phyloP scores from a whole-genome alignment of 2,888 invertebrate species.

The Drosophila multiciliata region DNA sequence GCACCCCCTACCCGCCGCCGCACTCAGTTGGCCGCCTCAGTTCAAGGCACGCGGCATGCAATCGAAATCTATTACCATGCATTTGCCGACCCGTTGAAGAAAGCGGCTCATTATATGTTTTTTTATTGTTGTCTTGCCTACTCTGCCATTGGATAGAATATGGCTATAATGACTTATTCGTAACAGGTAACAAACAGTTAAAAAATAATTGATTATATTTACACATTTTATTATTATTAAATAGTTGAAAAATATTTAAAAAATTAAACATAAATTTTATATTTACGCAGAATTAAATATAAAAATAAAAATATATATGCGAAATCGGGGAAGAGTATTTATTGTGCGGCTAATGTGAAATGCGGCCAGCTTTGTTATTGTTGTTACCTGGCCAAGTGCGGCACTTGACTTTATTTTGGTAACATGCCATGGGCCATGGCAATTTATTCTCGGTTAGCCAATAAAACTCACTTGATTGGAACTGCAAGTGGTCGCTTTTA shows the following conservation, averaged over 20 bases:
- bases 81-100: slow-evolving; percentile 69
- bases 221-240: too few species aligned
- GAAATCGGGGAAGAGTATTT: slow-evolving; percentile 9
- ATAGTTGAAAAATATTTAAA: too few species aligned
- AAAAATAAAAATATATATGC: too few species aligned
- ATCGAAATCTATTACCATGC: slow-evolving; percentile 78
- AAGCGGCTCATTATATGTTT: slow-evolving; percentile 79
- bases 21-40: slow-evolving; percentile 9
- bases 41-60: slow-evolving; percentile 69
- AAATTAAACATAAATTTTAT: too few species aligned
- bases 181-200: background rate
- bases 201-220: background rate
- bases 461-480: slow-evolving; percentile 78
- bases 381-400: slow-evolving; percentile 62
- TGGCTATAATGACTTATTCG: background rate
- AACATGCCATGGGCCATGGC: slow-evolving; percentile 71
- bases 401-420: slow-evolving; percentile 74
- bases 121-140: slow-evolving; percentile 55
- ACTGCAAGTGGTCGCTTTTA: slow-evolving; percentile 75
- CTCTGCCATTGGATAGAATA: background rate
- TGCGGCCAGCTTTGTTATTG: background rate
- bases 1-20: background rate
- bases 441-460: slow-evolving; percentile 68
- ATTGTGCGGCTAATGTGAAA: background rate
- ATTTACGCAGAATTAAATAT: too few species aligned